phyloP scores from a whole-genome alignment of 2,797 vertebrate genomes.

The Salarias fasciatus region DNA sequence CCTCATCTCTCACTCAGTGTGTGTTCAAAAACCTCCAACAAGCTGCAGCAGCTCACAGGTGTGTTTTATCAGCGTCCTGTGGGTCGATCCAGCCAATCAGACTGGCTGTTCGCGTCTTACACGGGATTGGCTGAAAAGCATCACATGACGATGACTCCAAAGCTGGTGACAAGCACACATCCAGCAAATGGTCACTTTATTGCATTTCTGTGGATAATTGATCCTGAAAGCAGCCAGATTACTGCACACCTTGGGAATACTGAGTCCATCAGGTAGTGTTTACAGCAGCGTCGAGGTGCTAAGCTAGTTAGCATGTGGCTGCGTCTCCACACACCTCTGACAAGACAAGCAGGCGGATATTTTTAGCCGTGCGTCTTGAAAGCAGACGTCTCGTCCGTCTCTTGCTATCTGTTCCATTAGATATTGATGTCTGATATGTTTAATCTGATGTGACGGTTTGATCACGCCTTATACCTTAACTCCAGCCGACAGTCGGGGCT shows the following conservation, averaged over 20 bases:
- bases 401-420: constrained; percentile 26
- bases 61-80: too few species aligned
- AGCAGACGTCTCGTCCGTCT: constrained; percentile 40
- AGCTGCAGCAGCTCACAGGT: too few species aligned
- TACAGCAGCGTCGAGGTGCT: constrained; percentile 43
- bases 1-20: too few species aligned
- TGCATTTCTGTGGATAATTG: too few species aligned
- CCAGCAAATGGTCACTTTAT: too few species aligned
- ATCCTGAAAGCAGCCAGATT: too few species aligned
- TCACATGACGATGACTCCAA: too few species aligned
- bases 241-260: background rate
- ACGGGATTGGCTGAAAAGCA: too few species aligned
- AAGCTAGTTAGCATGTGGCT: constrained; percentile 42
- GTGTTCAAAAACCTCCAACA: too few species aligned
- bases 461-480: constrained; percentile 53
- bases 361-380: background rate
- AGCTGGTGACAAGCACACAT: too few species aligned
- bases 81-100: too few species aligned
- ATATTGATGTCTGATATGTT: constrained; percentile 31
- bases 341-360: background rate
- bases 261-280: constrained; percentile 42
- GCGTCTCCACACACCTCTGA: constrained; percentile 13
- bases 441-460: constrained; percentile 48
- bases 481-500: constrained; percentile 39
- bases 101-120: too few species aligned